phyloP scores from a whole-genome alignment of 2,888 invertebrate species.

The Aromia moschata region DNA sequence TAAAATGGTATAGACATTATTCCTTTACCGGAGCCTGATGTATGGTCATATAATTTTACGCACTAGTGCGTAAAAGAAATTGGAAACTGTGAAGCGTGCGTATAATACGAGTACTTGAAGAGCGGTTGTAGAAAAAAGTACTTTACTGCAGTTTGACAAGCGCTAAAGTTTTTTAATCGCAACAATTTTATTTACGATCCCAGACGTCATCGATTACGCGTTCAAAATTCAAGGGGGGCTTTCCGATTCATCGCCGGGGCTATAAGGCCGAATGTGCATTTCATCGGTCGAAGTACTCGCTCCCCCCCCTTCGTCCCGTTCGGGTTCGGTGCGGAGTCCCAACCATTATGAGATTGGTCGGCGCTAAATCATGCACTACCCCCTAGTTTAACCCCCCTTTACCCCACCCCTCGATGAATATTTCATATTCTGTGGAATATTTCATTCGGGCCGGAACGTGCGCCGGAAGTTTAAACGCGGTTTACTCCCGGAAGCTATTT shows the following conservation, averaged over 20 bases:
- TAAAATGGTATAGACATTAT: too few relatives aligned
- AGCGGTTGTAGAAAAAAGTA: too few relatives aligned
- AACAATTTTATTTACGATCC: too few relatives aligned
- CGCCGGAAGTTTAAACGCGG: conserved; percentile 37
- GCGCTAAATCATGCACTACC: conserved; percentile 46
- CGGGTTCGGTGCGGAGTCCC: conserved; percentile 26
- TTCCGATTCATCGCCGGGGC: background rate
- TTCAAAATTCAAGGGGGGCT: background rate
- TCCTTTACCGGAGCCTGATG: too few relatives aligned
- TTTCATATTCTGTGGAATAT: conserved; percentile 45
- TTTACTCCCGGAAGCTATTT: conserved; percentile 38
- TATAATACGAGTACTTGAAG: too few relatives aligned
- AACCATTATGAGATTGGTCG: conserved; percentile 45
- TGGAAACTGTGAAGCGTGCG: too few relatives aligned
- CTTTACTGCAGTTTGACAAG: too few relatives aligned
- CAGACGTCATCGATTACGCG: background rate
- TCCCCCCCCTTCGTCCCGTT: background rate
- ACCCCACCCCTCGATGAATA: conserved; percentile 45
- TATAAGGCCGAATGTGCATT: conserved; percentile 13
- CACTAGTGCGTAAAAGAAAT: too few relatives aligned
- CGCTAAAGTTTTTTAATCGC: too few relatives aligned
- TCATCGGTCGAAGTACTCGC: conserved; percentile 25
- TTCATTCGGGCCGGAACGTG: conserved; percentile 42
- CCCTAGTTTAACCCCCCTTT: too few relatives aligned
- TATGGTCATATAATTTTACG: too few relatives aligned